Base-by-base conservation (phyloP, 2,113 vertebrate species). In the Channa maculata region DNA sequence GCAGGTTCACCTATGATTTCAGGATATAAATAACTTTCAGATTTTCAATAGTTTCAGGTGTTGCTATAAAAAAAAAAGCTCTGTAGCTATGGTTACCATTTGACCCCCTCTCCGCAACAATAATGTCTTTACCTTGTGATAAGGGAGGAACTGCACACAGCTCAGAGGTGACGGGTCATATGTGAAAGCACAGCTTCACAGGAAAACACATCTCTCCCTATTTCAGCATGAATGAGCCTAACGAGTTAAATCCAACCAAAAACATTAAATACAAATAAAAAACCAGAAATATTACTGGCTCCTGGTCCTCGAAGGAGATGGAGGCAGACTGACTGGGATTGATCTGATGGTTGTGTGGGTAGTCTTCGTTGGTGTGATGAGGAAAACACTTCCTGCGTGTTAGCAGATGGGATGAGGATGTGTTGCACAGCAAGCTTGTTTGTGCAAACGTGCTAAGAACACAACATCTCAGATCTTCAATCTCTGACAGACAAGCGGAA, bases 391-490 rank as follows among this genome's bases (percentile, higher is more conserved):
- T 88, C 88, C 88, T 83, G 78, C 62, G 65, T 76, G 75, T 62
- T 78, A 88, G 91, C 92, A 93, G 94, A 92, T 92, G 91, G 91
- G 88, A 83, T 62, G 82, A 74, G 61, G 84, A 83, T 53, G 77
- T 86, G 90, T 85, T 66, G 81, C 79, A 50, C 79, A 73, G 87
- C 71, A 52, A 85, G 88, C 82, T 83, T 55, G 75, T 71, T 65
- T 54, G 58, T 67, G 76, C 77, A 64, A 59, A 86, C 51, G 81
- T 89, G 88, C 60, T 62, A 82, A 90, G 54, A 82, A 72, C 75
- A 76, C 79, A 58, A 79, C 62, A 84, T 78, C 65, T 82, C 65
- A 81, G 82, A 89, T 85, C 88, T 84, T 82, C 55, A 45, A 14
- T 82, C 71, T 77, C 68, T 49, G 74, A 79, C 64, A 72, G 77